Evolutionary conservation across 2,888 invertebrate species (phyloP), one percentile per base, ranked within the genome.

Genomic region (Adelognathus sp.): DNA sequence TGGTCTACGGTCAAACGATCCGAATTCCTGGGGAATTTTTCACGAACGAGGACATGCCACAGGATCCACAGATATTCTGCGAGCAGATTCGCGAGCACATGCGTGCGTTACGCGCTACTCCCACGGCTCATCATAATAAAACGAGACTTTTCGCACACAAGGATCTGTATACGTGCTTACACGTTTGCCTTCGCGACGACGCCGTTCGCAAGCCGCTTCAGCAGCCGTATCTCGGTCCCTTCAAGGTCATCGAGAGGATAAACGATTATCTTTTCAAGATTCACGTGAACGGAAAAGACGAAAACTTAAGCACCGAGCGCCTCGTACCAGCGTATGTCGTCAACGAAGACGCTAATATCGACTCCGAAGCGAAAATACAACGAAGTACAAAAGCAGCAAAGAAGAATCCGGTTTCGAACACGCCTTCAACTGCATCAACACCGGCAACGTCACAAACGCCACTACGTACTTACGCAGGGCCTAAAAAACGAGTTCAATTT

Each of bases 21-120:
- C 14, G 52, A 1, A 24, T 72, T 9, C 63, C 72, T 0, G 72
- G 72, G 5, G 54, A 63, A 52, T 72, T 72, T 52, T 72, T 72
- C 29, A 39, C 36, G 3, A 9, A 61, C 29, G 54, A 72, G 3
- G 52, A 63, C 5, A 31, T 41, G 5, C 61, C 39, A 1, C 9
- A 24, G 4, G 63, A 72, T 33, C 72, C 72, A 1, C 46, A 72
- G 9, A 61, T 72, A 2, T 72, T 72, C 24, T 18, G 31, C 1
- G 72, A 72, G 9, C 41, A 72, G 9, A 24, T 72, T 2, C 46
- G 72, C 0, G 29, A 39, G 5, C 63, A 72, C 4, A 72, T 63
- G 46, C 9, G 72, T 14, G 31, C 24, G 1, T 7, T 69, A 1
- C 16, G 56, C 5, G 27, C 56, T 9, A 58, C 36, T 2, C 72